Base-by-base conservation (phyloP, 2,113 vertebrate genomes). In the Tricholaema leucomelas region DNA sequence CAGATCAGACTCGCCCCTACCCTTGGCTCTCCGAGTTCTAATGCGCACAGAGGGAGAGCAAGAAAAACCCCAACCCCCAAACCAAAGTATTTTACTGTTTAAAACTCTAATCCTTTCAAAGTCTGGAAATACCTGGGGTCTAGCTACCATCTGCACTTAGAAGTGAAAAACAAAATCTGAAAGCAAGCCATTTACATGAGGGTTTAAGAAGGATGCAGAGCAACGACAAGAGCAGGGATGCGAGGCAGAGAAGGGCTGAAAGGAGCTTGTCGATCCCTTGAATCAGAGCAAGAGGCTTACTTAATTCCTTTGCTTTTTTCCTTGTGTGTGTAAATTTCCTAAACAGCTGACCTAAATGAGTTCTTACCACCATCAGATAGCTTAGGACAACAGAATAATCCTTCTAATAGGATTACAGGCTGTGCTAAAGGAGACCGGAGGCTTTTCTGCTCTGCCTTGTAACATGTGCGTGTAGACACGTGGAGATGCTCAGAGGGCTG, bases 361-460 rank as follows among this genome's bases (percentile, higher is more conserved):
- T 96, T 96, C 95, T 95, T 96, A 97, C 93, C 83, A 95, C 20
- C 33, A 97, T 97, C 97, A 96, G 97, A 97, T 97, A 97, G 87
- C 83, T 63, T 83, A 94, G 95, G 96, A 97, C 97, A 97, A 97
- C 92, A 95, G 88, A 95, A 88, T 97, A 97, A 97, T 97, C 97
- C 96, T 75, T 95, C 92, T 97, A 98, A 97, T 97, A 97, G 97
- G 97, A 97, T 97, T 98, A 97, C 33, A 89, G 95, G 38, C 95
- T 94, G 74, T 77, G 88, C 73, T 93, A 91, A 96, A 95, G 82
- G 86, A 97, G 88, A 90, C 93, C 83, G 65, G 55, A 44, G 81
- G 80, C 81, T 97, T 96, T 94, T 90, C 91, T 81, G 63, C 78
- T 92, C 82, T 70, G 78, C 55, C 59, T 25, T 72, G 71, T 88